These are phyloP conservation scores for Oryzias sinensis DNA, from an alignment of 2,797 vertebrate genomes.

Conservation along the genomic window DNA sequence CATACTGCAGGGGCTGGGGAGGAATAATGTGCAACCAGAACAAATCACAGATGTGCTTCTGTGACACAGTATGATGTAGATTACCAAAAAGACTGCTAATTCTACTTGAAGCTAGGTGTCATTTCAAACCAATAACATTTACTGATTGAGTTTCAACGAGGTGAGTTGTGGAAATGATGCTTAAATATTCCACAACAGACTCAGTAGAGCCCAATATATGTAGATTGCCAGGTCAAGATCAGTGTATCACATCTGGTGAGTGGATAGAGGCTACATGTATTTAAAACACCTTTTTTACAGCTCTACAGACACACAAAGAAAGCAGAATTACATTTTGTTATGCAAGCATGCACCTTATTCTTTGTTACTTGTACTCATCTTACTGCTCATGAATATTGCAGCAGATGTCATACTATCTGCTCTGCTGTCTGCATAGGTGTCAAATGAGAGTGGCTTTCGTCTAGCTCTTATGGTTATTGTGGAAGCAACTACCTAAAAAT, in stretches of 20 bases:
- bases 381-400: conserved; percentile 57
- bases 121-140: conserved; percentile 43
- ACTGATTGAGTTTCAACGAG: conserved; percentile 58
- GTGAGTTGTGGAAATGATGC: conserved; percentile 29
- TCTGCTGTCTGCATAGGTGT: conserved; percentile 41
- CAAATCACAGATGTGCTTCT: conserved; percentile 38
- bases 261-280: conserved; percentile 18
- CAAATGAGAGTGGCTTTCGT: conserved; percentile 28
- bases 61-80: conserved; percentile 49
- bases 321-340: conserved; percentile 56
- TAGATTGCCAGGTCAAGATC: conserved; percentile 25
- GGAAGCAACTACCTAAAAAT: conserved; percentile 17
- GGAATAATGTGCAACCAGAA: conserved; percentile 24
- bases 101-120: conserved; percentile 46
- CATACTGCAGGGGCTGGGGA: conserved; percentile 10
- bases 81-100: conserved; percentile 67
- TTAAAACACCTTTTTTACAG: conserved; percentile 12
- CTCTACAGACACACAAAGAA: conserved; percentile 25
- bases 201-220: conserved; percentile 20
- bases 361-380: conserved; percentile 48
- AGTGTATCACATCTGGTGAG: conserved; percentile 11
- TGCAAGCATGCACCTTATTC: conserved; percentile 50
- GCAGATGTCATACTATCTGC: conserved; percentile 28
- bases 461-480: conserved; percentile 17
- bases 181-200: conserved; percentile 23